Percentiles rank a stretch among this genome's conserved stretches.
Conservation (phyloP, 2,797 vertebrate species). For the Sebastiscus tertius region DNA sequence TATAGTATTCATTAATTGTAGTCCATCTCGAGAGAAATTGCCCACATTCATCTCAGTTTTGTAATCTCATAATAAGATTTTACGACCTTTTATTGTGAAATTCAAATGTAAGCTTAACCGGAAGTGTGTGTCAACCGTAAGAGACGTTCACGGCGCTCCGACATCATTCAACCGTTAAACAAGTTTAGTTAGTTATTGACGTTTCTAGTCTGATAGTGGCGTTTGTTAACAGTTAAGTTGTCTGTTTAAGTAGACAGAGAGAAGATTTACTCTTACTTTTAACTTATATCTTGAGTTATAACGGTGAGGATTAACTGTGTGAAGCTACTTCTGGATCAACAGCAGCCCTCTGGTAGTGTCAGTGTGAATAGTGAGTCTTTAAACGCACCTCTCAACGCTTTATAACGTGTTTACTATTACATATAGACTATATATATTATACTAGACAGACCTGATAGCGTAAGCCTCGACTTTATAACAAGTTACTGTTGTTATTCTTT, state of each 20-base stretch:
- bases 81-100: slow-evolving; percentile 61
- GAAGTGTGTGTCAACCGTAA: slow-evolving; percentile 42
- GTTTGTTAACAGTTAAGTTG: accelerated
- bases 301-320: neutral
- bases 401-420: neutral
- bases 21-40: neutral
- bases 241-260: neutral
- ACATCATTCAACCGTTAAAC: neutral
- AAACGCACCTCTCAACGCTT: neutral
- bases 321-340: slow-evolving; percentile 12
- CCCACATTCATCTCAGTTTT: neutral
- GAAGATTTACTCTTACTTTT: neutral
- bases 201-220: neutral
- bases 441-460: neutral
- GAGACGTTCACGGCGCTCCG: neutral
- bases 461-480: neutral
- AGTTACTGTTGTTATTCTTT: too few relatives aligned
- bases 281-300: neutral
- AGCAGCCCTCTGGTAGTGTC: neutral
- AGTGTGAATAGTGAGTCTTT: slow-evolving; percentile 40
- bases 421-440: neutral
- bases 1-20: neutral
- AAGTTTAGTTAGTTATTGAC: slow-evolving; percentile 12
- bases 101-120: neutral
- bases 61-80: neutral